phyloP scores from a whole-genome alignment of 2,113 vertebrate genomes.

The Delphinus delphis region DNA sequence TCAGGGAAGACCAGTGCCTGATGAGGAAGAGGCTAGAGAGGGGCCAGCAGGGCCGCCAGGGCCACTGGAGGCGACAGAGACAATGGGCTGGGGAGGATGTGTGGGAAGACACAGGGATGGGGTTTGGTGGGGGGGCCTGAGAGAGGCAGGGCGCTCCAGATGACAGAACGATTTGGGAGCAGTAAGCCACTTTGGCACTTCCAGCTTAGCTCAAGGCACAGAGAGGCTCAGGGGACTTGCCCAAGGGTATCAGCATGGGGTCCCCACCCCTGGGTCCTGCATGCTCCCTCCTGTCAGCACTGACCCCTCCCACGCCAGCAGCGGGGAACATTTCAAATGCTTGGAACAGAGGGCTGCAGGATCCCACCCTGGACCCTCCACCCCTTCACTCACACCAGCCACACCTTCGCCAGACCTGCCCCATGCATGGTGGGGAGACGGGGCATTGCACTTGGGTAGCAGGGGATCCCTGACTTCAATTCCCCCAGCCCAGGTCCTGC shows the following conservation, averaged over 20 bases:
- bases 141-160: neutral
- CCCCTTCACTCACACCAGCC: neutral
- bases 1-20: neutral
- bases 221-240: neutral
- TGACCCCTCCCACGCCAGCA: neutral
- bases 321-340: neutral
- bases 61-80: neutral
- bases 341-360: neutral
- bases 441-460: neutral
- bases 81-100: neutral
- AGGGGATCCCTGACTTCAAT: neutral
- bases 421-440: fast-evolving
- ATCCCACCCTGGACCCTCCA: too few relatives aligned
- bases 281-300: neutral
- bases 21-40: neutral
- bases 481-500: fast-evolving
- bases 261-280: neutral
- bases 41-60: neutral
- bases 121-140: neutral
- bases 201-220: neutral
- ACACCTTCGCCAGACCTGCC: neutral
- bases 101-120: neutral
- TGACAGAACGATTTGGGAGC: neutral
- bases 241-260: neutral
- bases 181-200: neutral